Evolutionary conservation across 2,797 vertebrate species (phyloP), one percentile per base, ranked within the genome.

Genomic region (Mormyrops attenuatus): DNA sequence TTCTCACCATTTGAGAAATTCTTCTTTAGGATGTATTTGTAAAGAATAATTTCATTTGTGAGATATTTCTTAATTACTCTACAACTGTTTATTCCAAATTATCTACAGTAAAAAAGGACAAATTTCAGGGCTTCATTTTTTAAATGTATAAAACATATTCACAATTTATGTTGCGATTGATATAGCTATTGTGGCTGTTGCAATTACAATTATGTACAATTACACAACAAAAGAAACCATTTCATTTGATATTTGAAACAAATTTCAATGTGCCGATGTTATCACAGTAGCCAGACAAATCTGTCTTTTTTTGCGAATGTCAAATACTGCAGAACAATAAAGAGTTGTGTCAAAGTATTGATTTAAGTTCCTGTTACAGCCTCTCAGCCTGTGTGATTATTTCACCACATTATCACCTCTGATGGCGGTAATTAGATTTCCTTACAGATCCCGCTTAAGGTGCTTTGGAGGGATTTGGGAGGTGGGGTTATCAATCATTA

Each of bases 381-480:
- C 15, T 87, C 26, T 44, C 38, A 20, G 87, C 47, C 87, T 82
- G 50, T 44, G 87, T 86, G 49, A 87, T n/a, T 49, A 47, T 86
- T 89, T 88, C 77, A 85, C 80, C 1, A 0, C 6, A 77, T 55
- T 88, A 66, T 55, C 1, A 5, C 66, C 80, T 86, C 55, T 2
- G 77, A 88, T 88, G 77, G 26, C 38, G 22, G 80, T 53, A 88
- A 92, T 92, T 89, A 52, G 34, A 60, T 92, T 91, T 92, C 90
- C 90, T 66, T 30, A 66, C 63, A 30, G 26, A 66, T 66, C 89
- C 73, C 1, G 13, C 84, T 30, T 50, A 88, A n/a, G 53, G 30
- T 44, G 86, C 49, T 20, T 47, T 85, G 41, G 47, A 85, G 41
- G 82, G 47, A 50, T 34, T 22, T 20, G 34, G 85, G 85, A 9